phyloP scores from a whole-genome alignment of 2,113 vertebrate genomes.

The Cyprinodon variegatus region DNA sequence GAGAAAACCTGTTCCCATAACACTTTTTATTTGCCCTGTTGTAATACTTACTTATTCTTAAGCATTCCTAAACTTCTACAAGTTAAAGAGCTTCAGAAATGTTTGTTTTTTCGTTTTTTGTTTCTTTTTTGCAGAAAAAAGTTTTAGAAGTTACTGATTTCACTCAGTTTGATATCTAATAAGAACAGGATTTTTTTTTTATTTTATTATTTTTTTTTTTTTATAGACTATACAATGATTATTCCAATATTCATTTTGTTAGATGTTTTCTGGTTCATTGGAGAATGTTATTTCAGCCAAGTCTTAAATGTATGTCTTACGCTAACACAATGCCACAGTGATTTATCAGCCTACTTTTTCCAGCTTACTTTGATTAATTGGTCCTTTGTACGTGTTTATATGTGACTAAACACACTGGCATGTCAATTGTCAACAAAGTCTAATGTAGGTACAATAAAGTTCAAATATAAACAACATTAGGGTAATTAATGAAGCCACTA shows the following conservation, averaged over 20 bases:
- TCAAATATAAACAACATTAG: constrained; percentile 55
- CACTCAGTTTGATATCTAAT: not conserved
- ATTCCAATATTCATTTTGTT: constrained; percentile 13
- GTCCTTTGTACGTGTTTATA: constrained; percentile 49
- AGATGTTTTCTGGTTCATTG: constrained; percentile 13
- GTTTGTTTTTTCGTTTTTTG: too few relatives aligned
- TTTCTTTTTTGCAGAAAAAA: not conserved
- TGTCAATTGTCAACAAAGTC: constrained; percentile 71
- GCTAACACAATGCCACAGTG: constrained; percentile 54
- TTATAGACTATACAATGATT: not conserved
- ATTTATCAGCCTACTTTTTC: constrained; percentile 67
- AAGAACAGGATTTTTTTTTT: not conserved
- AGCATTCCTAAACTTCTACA: not conserved
- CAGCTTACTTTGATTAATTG: constrained; percentile 66
- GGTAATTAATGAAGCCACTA: constrained; percentile 63
- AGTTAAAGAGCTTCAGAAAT: not conserved
- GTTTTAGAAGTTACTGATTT: not conserved
- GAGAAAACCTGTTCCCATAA: constrained; percentile 1
- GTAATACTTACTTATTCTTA: not conserved
- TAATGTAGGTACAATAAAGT: constrained; percentile 58
- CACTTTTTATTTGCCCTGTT: not conserved
- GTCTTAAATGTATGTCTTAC: constrained; percentile 34
- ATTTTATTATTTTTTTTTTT: not conserved
- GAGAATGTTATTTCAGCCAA: constrained; percentile 17
- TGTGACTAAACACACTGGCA: constrained; percentile 67